Percentiles rank a stretch among this genome's conserved stretches.
phyloP scores from a whole-genome alignment of 2,888 invertebrate species.

The Cantharis nigra region DNA sequence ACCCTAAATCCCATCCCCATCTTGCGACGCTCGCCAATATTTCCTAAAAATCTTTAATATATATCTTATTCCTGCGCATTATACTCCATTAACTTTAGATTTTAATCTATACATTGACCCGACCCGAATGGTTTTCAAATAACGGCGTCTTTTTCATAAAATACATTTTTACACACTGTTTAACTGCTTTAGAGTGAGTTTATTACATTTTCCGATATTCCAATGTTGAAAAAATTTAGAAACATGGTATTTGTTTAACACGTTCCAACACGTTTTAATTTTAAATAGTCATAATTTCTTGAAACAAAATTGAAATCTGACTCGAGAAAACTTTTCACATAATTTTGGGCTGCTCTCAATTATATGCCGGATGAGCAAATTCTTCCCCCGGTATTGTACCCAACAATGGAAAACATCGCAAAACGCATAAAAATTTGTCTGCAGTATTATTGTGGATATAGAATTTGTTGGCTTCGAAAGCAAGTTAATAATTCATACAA shows the following conservation, averaged over 20 bases:
- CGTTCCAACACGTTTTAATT: background rate
- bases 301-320: background rate
- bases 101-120: constrained; percentile 16
- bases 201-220: constrained; percentile 16
- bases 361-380: background rate
- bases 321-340: background rate
- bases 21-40: constrained; percentile 15
- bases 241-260: background rate
- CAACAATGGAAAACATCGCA: background rate
- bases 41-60: constrained; percentile 25
- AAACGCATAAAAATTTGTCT: background rate
- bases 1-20: constrained; percentile 14
- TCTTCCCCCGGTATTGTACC: background rate
- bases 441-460: background rate
- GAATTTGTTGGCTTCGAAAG: background rate
- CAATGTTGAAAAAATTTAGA: background rate
- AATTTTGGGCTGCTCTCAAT: background rate
- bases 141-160: background rate
- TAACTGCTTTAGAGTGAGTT: background rate
- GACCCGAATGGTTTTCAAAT: constrained; percentile 11
- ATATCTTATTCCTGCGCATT: constrained; percentile 20
- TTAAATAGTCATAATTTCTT: background rate
- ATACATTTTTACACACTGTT: background rate
- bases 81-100: constrained; percentile 28
- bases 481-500: background rate